Evolutionary conservation across 2,888 invertebrate species (phyloP), one percentile per base, ranked within the genome.

Genomic region (Phortica magna): DNA sequence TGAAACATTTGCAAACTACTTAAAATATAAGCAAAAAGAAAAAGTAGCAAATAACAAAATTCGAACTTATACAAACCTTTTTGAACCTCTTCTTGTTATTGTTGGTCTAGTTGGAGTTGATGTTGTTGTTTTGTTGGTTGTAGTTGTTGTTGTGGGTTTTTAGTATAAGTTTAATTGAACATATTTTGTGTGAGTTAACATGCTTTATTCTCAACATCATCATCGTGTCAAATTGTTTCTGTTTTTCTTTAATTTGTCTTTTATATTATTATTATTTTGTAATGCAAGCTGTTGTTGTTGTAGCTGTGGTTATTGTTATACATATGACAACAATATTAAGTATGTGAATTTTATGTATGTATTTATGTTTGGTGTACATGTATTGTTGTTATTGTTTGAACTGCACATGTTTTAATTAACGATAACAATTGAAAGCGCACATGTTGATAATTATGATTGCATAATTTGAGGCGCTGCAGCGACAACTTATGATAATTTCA

Each of bases 11-110:
- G 10, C 48, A 48, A 48, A 48, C 48, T 48, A 48, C 48, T 48
- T 48, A 12, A 48, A 48, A 48, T 12, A 48, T 48, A 61, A 61
- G 22, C 9, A 12, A 64, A 19, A 64, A 42, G 53, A 48, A 75
- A 31, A 75, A 31, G 14, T 73, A 43, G 22, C 57, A 53, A 14
- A 31, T 64, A 55, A 14, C 14, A 12, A 73, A 61, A 71, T 19
- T 57, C 53, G 64, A 17, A 76, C 55, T 78, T 70, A 79, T 82
- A 82, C 82, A 82, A 82, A 82, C 82, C 82, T 82, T 78, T 75
- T 72, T 67, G 12, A 41, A 73, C 65, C 80, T 81, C 82, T 81
- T 83, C 83, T 82, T 82, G 83, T 88, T 80, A 82, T 80, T 82
- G 72, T 79, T 81, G 79, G 82, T 77, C 74, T 61, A 57, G 65